Conservation (phyloP, 2,888 invertebrate species). For the Abrostola triplasia region DNA sequence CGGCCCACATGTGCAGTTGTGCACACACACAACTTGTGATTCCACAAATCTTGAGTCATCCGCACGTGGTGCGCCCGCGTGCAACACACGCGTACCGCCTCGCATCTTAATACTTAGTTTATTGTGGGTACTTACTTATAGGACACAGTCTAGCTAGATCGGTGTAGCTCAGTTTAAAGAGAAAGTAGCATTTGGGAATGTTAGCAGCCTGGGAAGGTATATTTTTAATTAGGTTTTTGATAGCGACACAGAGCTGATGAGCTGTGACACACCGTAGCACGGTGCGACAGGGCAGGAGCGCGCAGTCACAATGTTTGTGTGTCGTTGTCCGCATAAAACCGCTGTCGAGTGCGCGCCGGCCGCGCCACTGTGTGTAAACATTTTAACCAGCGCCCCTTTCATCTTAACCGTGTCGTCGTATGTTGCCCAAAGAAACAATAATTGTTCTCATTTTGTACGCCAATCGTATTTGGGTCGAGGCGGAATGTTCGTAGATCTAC, state of each 20-base stretch:
- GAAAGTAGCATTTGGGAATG: too few species aligned
- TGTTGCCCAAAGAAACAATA: conserved; percentile 44
- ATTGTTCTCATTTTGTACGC: conserved; percentile 29
- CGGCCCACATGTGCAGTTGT: conserved; percentile 14
- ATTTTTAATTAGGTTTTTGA: too few species aligned
- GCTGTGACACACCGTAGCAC: background rate
- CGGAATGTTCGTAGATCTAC: conserved; percentile 6
- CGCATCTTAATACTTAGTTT: background rate
- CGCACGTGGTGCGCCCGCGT: conserved; percentile 10
- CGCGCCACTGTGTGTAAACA: conserved; percentile 45
- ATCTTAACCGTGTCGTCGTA: conserved; percentile 44
- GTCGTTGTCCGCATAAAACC: conserved; percentile 42
- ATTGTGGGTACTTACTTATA: too few species aligned
- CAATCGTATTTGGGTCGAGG: conserved; percentile 48
- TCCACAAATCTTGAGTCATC: conserved; percentile 18
- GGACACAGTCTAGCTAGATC: too few species aligned
- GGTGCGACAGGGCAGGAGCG: background rate
- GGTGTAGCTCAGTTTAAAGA: too few species aligned
- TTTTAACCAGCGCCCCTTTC: conserved; percentile 50
- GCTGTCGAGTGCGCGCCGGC: conserved; percentile 13
- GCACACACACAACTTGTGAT: conserved; percentile 9
- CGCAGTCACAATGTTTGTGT: conserved; percentile 5
- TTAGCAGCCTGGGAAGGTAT: too few species aligned
- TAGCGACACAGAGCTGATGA: too few species aligned
- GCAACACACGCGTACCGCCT: background rate